These are phyloP conservation scores for Lasius platythorax DNA, from an alignment of 2,888 invertebrate species.

Conservation along the genomic window DNA sequence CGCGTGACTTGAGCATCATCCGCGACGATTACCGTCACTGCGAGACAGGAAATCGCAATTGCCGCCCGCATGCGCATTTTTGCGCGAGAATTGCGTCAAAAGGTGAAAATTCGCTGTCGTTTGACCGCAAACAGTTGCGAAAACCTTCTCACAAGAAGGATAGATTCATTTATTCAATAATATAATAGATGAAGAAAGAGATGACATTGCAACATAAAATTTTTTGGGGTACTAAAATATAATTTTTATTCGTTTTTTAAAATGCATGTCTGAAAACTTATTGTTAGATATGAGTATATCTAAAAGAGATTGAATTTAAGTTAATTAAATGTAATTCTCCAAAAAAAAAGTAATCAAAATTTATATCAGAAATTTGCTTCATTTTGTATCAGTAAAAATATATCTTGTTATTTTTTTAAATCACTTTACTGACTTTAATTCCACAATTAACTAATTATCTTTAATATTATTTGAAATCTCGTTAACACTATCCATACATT, in stretches of 20 bases:
- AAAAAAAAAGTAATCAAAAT: background rate
- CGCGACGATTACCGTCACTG: constrained; percentile 65
- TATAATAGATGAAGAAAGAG: background rate
- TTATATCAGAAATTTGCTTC: background rate
- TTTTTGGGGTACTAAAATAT: background rate
- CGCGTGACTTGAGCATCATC: constrained; percentile 47
- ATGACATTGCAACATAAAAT: background rate
- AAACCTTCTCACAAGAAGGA: background rate
- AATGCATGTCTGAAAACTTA: too few species aligned
- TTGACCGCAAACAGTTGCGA: constrained; percentile 18
- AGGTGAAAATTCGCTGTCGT: constrained; percentile 62
- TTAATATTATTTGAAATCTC: background rate
- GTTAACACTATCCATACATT: background rate
- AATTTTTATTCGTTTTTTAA: background rate
- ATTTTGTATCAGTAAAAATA: background rate
- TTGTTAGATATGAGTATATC: background rate
- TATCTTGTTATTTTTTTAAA: background rate
- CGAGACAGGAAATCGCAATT: constrained; percentile 69
- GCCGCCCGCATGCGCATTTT: constrained; percentile 65
- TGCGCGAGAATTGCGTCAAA: constrained; percentile 35
- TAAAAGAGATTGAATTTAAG: background rate
- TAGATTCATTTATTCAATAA: background rate
- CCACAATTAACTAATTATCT: background rate
- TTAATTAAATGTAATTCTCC: background rate
- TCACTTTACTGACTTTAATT: background rate